Percentiles rank a stretch among this genome's conserved stretches.
Conservation (phyloP, 53 echinoderm and acorn worm species). For the Paracentrotus lividus region DNA sequence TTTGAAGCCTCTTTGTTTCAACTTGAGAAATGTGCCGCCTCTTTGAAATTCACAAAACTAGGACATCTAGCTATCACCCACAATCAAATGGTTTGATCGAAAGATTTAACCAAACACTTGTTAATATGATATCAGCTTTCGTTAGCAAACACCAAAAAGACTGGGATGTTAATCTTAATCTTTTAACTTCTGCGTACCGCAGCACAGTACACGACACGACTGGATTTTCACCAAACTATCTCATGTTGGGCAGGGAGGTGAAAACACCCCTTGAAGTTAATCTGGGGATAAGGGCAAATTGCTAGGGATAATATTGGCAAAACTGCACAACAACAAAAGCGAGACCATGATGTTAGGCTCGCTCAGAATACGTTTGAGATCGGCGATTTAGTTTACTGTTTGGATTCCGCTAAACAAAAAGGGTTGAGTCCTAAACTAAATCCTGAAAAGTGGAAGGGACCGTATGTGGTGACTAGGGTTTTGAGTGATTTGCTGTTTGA, state of each 20-base stretch:
- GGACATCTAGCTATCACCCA: slow-evolving; percentile 29
- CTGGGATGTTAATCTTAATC: no score
- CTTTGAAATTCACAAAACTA: slow-evolving; percentile 35
- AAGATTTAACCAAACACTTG: neutral
- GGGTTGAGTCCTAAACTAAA: no score
- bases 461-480: no score
- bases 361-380: no score
- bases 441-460: no score
- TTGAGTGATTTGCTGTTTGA: no score
- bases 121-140: no score
- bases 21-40: slow-evolving; percentile 25
- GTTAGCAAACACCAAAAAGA: no score
- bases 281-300: neutral
- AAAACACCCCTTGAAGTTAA: slow-evolving; percentile 1
- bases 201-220: neutral
- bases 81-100: slow-evolving; percentile 8
- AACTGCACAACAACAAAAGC: no score
- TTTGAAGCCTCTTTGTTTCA: slow-evolving; percentile 29
- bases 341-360: no score
- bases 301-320: neutral
- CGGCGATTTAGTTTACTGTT: no score
- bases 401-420: no score
- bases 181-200: neutral
- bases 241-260: slow-evolving; percentile 23
- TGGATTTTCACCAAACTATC: slow-evolving; percentile 19